A percentile compares a stretch with the other conserved stretches of the same genome.
Evolutionary conservation across 2,888 invertebrate species (phyloP).

Genomic region (Pachycephus smyrnensis): DNA sequence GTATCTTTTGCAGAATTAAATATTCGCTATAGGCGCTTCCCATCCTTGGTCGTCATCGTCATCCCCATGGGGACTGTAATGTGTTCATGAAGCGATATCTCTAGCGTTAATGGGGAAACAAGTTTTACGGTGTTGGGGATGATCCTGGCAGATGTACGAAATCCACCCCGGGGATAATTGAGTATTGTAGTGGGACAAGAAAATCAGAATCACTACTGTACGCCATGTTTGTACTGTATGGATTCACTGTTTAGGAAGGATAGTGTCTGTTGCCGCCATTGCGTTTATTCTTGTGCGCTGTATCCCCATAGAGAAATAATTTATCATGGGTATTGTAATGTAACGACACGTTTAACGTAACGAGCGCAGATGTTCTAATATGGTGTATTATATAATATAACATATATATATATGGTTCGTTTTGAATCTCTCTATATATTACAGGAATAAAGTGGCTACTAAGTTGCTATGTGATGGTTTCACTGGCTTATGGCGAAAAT

Average conservation of each 20-base stretch:
- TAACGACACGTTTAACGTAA: background rate
- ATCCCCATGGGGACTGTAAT: background rate
- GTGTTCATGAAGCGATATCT: constrained; percentile 37
- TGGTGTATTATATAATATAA: background rate
- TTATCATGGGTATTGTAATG: background rate
- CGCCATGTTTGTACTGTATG: constrained; percentile 16
- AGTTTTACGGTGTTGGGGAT: constrained; percentile 32
- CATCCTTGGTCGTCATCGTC: background rate
- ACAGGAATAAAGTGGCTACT: background rate
- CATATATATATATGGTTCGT: background rate
- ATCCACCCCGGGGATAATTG: constrained; percentile 54
- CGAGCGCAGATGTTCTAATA: background rate
- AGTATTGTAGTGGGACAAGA: constrained; percentile 64
- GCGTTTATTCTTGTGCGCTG: background rate
- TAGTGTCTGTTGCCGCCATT: background rate
- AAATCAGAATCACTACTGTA: constrained; percentile 49
- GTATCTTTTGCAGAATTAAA: background rate
- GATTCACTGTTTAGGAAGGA: background rate
- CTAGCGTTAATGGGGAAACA: constrained; percentile 41
- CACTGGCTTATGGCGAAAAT: background rate
- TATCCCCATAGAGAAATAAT: background rate
- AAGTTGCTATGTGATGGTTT: background rate
- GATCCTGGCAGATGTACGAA: constrained; percentile 44
- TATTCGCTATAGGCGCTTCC: background rate
- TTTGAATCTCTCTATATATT: background rate